Percentiles rank a stretch among this genome's conserved stretches.
phyloP scores from a whole-genome alignment of 2,888 invertebrate genomes.

The Limnephilus auricula region DNA sequence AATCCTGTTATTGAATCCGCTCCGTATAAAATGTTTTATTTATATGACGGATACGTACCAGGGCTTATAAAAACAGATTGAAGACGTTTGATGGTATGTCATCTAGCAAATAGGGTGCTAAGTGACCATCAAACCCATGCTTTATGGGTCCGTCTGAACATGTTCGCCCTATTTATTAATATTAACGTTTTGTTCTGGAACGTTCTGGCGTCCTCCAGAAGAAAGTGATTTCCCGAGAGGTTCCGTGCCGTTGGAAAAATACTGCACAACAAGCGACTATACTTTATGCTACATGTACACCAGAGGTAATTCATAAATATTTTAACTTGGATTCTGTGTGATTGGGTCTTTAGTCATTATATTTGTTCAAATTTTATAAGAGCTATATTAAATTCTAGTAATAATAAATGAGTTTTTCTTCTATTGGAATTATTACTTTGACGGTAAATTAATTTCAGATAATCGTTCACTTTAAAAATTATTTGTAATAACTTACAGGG shows the following conservation, averaged over 20 bases:
- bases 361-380: not conserved
- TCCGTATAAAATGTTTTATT: slow-evolving; percentile 41
- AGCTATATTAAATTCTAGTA: not conserved
- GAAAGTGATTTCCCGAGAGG: slow-evolving; percentile 56
- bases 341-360: not conserved
- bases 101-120: slow-evolving; percentile 43
- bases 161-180: slow-evolving; percentile 51
- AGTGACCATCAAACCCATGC: slow-evolving; percentile 36
- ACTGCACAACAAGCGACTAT: not conserved
- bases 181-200: slow-evolving; percentile 57
- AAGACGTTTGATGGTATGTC: slow-evolving; percentile 36
- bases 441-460: too few species aligned
- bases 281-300: not conserved
- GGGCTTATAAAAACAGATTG: not conserved
- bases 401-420: not conserved
- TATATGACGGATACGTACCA: not conserved
- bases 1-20: slow-evolving; percentile 5
- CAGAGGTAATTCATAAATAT: slow-evolving; percentile 21
- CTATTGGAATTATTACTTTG: too few species aligned
- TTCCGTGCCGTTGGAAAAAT: not conserved
- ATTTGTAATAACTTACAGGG: too few species aligned
- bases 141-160: slow-evolving; percentile 54
- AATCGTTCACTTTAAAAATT: too few species aligned
- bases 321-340: not conserved
- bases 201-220: slow-evolving; percentile 41